Conservation (phyloP, 2,888 invertebrate species). For the Eristalis tenax region DNA sequence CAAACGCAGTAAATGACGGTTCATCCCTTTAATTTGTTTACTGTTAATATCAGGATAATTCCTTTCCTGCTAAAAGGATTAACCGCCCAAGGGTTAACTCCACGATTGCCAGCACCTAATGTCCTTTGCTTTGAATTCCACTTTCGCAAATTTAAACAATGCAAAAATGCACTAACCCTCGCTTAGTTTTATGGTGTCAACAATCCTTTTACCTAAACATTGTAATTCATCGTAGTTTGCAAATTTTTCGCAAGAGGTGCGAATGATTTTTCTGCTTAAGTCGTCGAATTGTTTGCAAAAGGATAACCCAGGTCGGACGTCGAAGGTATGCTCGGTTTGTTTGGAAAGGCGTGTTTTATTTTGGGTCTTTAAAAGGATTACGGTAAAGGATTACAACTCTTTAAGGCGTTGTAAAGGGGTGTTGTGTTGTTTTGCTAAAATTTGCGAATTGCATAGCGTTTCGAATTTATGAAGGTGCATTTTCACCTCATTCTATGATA, state of each 20-base stretch:
- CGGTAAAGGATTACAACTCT: conserved; percentile 79
- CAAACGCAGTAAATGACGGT: conserved; percentile 47
- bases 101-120: conserved; percentile 6
- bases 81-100: conserved; percentile 57
- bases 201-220: not conserved
- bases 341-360: conserved; percentile 79
- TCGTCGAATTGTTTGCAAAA: not conserved
- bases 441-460: conserved; percentile 8
- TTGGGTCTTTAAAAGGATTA: conserved; percentile 81
- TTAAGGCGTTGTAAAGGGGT: conserved; percentile 70
- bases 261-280: conserved; percentile 12
- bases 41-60: conserved; percentile 79
- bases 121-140: conserved; percentile 8
- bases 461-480: not conserved
- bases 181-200: conserved; percentile 54
- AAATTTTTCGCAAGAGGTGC: conserved; percentile 46
- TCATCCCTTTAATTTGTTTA: conserved; percentile 76
- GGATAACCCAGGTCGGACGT: not conserved
- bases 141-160: conserved; percentile 5
- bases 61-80: conserved; percentile 77
- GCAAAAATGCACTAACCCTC: conserved; percentile 11
- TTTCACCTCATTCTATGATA: not conserved
- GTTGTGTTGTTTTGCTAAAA: conserved; percentile 42
- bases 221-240: conserved; percentile 30
- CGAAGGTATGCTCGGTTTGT: conserved; percentile 25